Evolutionary conservation across 2,113 vertebrate species (phyloP).

Genomic region (Paradisaea rubra): DNA sequence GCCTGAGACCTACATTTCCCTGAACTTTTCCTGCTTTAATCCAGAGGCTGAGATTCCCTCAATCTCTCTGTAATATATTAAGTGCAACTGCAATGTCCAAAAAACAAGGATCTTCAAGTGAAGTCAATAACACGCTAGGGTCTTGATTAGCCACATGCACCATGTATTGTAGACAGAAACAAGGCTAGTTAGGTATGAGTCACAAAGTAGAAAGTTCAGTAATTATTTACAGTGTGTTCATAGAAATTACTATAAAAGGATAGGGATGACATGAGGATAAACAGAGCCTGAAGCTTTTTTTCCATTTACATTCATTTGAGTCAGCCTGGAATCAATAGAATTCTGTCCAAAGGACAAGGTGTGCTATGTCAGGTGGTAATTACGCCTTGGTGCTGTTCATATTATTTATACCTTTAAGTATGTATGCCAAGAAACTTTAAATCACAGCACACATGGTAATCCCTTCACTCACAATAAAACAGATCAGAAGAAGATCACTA

Average conservation of each 20-base stretch:
- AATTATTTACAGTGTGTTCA: neutral
- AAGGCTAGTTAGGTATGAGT: slow-evolving; percentile 26
- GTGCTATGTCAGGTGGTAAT: slow-evolving; percentile 37
- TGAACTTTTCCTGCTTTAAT: neutral
- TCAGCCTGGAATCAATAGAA: neutral
- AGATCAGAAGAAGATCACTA: neutral
- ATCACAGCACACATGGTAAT: neutral
- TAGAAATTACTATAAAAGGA: slow-evolving; percentile 55
- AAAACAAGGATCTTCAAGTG: neutral
- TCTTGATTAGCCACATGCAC: neutral
- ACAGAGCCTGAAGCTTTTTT: neutral
- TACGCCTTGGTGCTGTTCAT: slow-evolving; percentile 17
- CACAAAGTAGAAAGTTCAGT: slow-evolving; percentile 32
- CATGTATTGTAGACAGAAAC: neutral
- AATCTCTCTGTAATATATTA: neutral
- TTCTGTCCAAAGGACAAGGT: neutral
- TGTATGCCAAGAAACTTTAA: slow-evolving; percentile 25
- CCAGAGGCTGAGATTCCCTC: neutral
- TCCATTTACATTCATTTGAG: neutral
- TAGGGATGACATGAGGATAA: neutral
- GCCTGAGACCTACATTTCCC: neutral
- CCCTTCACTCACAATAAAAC: slow-evolving; percentile 10
- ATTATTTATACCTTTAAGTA: slow-evolving; percentile 50
- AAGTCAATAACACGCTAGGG: neutral
- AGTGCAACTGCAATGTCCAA: neutral